Percentiles rank a stretch among this genome's conserved stretches.
Conservation (phyloP, 2,888 invertebrate species). For the Drosophila ustulata region DNA sequence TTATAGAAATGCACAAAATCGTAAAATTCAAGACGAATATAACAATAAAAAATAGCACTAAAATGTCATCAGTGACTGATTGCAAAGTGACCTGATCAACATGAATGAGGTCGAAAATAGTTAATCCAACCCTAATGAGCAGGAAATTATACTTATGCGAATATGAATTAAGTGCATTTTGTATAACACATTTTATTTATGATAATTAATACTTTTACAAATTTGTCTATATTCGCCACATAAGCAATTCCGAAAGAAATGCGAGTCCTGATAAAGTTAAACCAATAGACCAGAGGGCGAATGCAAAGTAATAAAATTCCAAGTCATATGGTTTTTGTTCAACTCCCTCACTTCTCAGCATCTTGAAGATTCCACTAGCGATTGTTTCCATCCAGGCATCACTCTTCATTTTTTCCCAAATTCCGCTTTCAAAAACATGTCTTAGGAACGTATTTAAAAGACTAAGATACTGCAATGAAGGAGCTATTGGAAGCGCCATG, state of each 20-base stretch:
- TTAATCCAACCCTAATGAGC: too few relatives aligned
- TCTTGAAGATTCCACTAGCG: constrained; percentile 6
- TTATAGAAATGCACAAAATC: too few relatives aligned
- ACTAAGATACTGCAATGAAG: constrained; percentile 54
- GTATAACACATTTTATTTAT: too few relatives aligned
- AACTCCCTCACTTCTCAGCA: constrained; percentile 11
- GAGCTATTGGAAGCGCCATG: constrained; percentile 40
- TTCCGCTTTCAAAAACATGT: constrained; percentile 59
- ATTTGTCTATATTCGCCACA: background rate
- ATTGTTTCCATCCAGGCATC: constrained; percentile 48
- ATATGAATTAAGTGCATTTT: too few relatives aligned
- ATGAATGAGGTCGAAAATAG: too few relatives aligned
- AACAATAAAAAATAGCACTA: too few relatives aligned
- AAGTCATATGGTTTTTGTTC: constrained; percentile 32
- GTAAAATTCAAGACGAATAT: too few relatives aligned
- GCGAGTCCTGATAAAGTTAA: constrained; percentile 28
- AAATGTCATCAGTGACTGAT: too few relatives aligned
- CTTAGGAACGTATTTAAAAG: constrained; percentile 54
- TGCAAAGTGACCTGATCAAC: too few relatives aligned
- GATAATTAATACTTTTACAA: too few relatives aligned
- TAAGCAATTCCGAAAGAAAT: constrained; percentile 27
- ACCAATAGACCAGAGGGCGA: constrained; percentile 36
- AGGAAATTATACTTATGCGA: too few relatives aligned
- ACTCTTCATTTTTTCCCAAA: constrained; percentile 40
- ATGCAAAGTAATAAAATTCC: constrained; percentile 57